phyloP scores from a whole-genome alignment of 2,888 invertebrate genomes.

The Cheilosia vulpina region DNA sequence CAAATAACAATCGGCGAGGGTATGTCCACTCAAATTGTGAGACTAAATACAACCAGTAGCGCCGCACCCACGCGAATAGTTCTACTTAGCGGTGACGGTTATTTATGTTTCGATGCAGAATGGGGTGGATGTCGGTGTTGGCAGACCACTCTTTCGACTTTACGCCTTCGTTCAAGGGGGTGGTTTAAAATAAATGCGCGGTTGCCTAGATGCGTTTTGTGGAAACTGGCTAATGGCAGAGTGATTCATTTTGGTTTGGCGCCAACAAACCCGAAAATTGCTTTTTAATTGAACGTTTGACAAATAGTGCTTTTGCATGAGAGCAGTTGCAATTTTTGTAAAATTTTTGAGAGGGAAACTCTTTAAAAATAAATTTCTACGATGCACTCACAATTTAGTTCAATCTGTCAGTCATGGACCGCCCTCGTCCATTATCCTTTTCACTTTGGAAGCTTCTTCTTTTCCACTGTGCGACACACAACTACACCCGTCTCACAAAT shows the following conservation, averaged over 20 bases:
- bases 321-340: no score
- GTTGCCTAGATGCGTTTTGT: constrained; percentile 6
- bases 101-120: not conserved
- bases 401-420: constrained; percentile 35
- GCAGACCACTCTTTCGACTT: not conserved
- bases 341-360: no score
- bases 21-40: not conserved
- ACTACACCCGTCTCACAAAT: constrained; percentile 44
- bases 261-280: constrained; percentile 1
- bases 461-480: constrained; percentile 47
- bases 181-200: constrained; percentile 7
- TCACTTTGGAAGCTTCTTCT: constrained; percentile 15
- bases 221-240: not conserved
- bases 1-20: not conserved
- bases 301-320: not conserved
- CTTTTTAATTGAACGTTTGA: not conserved
- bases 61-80: not conserved
- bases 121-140: not conserved
- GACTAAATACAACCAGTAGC: not conserved
- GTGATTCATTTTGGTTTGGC: constrained; percentile 14
- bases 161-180: not conserved
- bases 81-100: not conserved
- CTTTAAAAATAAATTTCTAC: no score
- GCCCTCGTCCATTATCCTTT: constrained; percentile 29
- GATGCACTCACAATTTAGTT: no score